Evolutionary conservation across 1,140 invertebrate genomes (phyloP), one percentile per base, ranked within the genome.

Genomic region (Diachasma alloeum): DNA sequence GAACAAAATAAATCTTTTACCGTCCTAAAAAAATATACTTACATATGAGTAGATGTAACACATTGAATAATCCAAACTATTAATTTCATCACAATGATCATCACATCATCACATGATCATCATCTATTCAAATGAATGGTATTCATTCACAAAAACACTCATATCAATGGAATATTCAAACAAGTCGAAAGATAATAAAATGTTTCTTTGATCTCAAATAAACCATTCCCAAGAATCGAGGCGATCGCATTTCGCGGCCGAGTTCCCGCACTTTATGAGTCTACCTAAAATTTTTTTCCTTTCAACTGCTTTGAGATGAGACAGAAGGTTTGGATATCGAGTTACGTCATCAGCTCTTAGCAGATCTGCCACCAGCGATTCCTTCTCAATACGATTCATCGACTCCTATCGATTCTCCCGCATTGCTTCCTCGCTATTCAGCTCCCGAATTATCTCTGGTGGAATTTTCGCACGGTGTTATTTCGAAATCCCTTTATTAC

Each of bases 391-490:
- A 56, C 59, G 66, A 75, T 75, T 37, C 74, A 42, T 36, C 44
- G 66, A 72, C 11, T 42, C 46, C 37, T 36, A 76, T 76, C 74
- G 74, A 76, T 76, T 44, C 66, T 37, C 46, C 59, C 63, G 69
- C 68, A 44, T 46, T 56, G 9, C 48, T 56, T 15, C 0, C 9
- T 11, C 39, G 48, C 48, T 19, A 56, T 56, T 66, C 59, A 24
- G 48, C 74, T 75, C n/a, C 73, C 68, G 73, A 75, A 68, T 75
- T 17, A 13, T 26, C 15, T 26, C 26, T 9, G n/a, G 19, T 10
- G 36, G 37, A 59, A 76, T 76, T 56, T 76, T 76, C 74, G 42
- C 67, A 76, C 74, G 67, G 48, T 74, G 8, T 19, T 46, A 53
- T 22, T 22, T 26, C 4, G 44, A 72, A 15, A 22, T 22, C 48